Percentiles rank a stretch among this genome's conserved stretches.
Conservation (phyloP, 2,888 invertebrate species). For the Morpho helenor region DNA sequence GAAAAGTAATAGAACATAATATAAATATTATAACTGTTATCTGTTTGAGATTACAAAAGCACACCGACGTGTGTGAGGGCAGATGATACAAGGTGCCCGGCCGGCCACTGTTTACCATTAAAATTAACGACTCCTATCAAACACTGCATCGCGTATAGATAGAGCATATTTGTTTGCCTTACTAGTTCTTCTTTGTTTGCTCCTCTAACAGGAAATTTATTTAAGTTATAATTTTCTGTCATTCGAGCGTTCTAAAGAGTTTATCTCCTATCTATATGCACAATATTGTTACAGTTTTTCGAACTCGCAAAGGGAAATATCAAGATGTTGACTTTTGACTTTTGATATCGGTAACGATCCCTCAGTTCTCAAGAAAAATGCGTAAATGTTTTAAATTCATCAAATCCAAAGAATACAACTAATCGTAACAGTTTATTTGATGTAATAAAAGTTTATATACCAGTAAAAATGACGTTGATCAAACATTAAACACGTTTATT, state of each 20-base stretch:
- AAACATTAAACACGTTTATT: constrained; percentile 6
- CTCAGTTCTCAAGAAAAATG: too few relatives aligned
- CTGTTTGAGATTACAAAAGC: constrained; percentile 22
- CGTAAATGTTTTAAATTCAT: not conserved
- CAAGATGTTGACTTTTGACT: constrained; percentile 53
- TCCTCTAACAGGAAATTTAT: constrained; percentile 74
- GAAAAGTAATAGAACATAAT: constrained; percentile 10
- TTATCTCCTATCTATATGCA: constrained; percentile 42
- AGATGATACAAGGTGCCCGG: constrained; percentile 24
- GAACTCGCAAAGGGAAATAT: constrained; percentile 41
- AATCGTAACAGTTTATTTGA: constrained; percentile 9
- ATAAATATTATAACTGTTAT: constrained; percentile 22
- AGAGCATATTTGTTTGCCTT: constrained; percentile 59
- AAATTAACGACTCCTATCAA: constrained; percentile 72
- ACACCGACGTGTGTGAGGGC: constrained; percentile 28
- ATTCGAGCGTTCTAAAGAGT: constrained; percentile 57
- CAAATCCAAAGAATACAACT: not conserved
- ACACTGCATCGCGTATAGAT: constrained; percentile 65
- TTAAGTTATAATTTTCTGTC: constrained; percentile 75
- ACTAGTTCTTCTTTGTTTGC: constrained; percentile 68
- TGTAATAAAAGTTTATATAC: constrained; percentile 23
- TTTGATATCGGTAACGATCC: not conserved
- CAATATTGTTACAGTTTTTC: constrained; percentile 36
- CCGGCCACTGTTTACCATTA: constrained; percentile 43
- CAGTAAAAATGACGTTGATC: constrained; percentile 8